These are phyloP conservation scores for Scaptomyza graminum DNA, from an alignment of 1,140 invertebrate species.

Conservation along the genomic window DNA sequence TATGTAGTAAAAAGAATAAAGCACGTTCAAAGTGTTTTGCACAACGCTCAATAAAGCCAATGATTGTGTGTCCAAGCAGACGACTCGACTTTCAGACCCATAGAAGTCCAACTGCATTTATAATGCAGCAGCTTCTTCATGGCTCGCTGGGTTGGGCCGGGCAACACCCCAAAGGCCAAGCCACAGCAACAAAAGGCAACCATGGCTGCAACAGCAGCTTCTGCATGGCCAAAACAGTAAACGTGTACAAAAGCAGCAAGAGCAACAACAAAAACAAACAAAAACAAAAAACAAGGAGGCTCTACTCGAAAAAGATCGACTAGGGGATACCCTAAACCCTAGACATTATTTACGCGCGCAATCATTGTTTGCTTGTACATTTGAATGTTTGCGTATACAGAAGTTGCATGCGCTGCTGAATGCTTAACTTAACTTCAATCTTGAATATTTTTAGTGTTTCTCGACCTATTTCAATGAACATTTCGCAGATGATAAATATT, in stretches of 20 bases:
- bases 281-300: no score
- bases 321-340: no score
- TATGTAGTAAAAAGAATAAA: constrained; percentile 45
- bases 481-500: no score
- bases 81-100: constrained; percentile 46
- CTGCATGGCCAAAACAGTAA: no score
- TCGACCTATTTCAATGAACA: no score
- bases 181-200: constrained; percentile 50
- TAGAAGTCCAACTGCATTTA: constrained; percentile 72
- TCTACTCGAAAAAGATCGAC: no score
- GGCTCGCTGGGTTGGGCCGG: constrained; percentile 69
- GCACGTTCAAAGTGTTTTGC: constrained; percentile 76
- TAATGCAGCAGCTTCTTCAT: constrained; percentile 80
- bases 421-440: no score
- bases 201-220: constrained; percentile 35
- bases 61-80: constrained; percentile 66
- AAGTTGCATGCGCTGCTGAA: no score
- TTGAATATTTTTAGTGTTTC: background rate
- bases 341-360: no score
- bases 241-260: constrained; percentile 36
- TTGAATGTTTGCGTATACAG: no score
- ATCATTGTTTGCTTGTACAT: no score
- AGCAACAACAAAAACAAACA: no score
- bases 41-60: constrained; percentile 70
- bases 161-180: constrained; percentile 75